Evolutionary conservation across 2,113 vertebrate genomes (phyloP), one percentile per base, ranked within the genome.

Genomic region (Clarias magur): DNA sequence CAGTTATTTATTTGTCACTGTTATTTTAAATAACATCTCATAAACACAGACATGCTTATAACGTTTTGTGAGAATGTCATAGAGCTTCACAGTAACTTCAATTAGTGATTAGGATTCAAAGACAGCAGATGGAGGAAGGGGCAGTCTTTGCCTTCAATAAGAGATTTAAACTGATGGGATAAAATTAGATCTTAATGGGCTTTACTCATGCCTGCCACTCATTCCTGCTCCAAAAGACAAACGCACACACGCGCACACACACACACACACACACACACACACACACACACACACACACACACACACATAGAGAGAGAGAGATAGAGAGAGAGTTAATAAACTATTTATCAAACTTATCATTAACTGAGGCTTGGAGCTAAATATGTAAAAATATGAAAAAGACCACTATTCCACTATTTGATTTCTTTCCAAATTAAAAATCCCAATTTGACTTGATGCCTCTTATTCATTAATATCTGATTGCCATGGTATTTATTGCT

Each of bases 151-250:
- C n/a, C 59, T 83, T 75, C 27, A 65, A 53, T 30, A 21, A 87
- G 68, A 87, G 86, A 87, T 87, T 87, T 87, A 78, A 76, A 87
- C 81, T 87, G 81, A 87, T 87, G 81, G 86, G 60, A 60, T 83
- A 62, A 87, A 87, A 83, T 83, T 82, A 87, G 81, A 87, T 78
- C 70, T 67, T 83, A 82, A 87, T 75, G 10, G 57, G 62, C 68
- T 65, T 63, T 82, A 62, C 80, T 56, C 59, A 76, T 54, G 70
- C 23, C 34, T 82, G 85, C 75, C 85, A 87, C 34, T 87, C 65
- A 72, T 27, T 23, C 70, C 68, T 83, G 80, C 70, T 65, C 12
- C 53, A 42, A 76, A 85, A 65, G 57, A 75, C n/a, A 65, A 83
- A 27, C n/a, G 6, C 70, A 42, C 11, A 19, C 19, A 38, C 48